Evolutionary conservation across 1,140 invertebrate genomes (phyloP), one percentile per base, ranked within the genome.

Genomic region (Teleopsis dalmanni): DNA sequence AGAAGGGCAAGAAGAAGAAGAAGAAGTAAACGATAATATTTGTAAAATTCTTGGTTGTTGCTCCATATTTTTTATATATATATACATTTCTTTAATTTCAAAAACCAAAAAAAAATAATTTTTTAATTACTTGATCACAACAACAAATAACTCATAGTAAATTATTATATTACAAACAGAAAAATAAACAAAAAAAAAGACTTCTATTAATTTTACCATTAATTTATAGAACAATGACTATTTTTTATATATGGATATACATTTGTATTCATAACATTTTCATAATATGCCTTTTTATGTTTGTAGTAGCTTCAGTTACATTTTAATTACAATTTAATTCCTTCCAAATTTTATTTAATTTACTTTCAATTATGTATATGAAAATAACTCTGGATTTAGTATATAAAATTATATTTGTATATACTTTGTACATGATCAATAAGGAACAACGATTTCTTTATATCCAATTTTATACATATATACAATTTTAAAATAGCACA

Each of bases 1-100:
- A 58, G 41, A 50, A 54, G 10, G 57, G 57, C 4, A 59, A 60
- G 31, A 53, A 55, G 31, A 59, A 62, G 45, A 54, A 40, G 42
- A 46, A 51, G 25, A 18, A 47, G 11, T 29, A 27, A 44, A 44
- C 37, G 45, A 11, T 11, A 43, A 43, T 29, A 31, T 43, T 43
- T 19, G 21, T 29, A 19, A 16, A 43, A 29, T 25, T 29, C 31
- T 43, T 23, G 41, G n/a, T n/a, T n/a, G n/a, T n/a, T n/a, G n/a
- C n/a, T n/a, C n/a, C n/a, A n/a, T 31, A 8, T 31, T 31, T 31
- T 31, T 31, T 31, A 31, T 13, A 31, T 31, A 8, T 31, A 8
- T 31, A 31, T 31, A 8, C 7, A 13, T 8, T 31, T 31, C 27
- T 31, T 7, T 13, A 31, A 31, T 13, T 31, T 13, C 13, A 31